These are phyloP conservation scores for Apis laboriosa DNA, from an alignment of 1,140 invertebrate species.

Conservation along the genomic window DNA sequence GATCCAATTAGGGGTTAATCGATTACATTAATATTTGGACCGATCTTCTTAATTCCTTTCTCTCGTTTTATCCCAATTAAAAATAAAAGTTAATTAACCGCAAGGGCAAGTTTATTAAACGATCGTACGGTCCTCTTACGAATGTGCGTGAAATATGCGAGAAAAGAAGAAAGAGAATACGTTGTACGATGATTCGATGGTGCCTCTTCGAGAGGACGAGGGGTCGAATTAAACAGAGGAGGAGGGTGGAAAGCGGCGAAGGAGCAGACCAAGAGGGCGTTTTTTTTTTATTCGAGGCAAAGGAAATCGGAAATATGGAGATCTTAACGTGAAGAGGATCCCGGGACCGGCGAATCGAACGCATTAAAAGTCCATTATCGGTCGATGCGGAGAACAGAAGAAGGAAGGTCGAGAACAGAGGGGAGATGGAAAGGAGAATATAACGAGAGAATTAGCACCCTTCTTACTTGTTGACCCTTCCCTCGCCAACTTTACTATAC, in stretches of 20 bases:
- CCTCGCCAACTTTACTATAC: slow-evolving; percentile 25
- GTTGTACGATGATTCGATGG: too few species aligned
- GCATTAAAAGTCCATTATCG: slow-evolving; percentile 70
- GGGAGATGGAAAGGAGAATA: slow-evolving; percentile 40
- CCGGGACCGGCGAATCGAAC: slow-evolving; percentile 62
- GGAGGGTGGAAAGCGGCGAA: too few species aligned
- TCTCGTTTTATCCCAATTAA: too few species aligned
- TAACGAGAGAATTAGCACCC: slow-evolving; percentile 52
- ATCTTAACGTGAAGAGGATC: slow-evolving; percentile 50
- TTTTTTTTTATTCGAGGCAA: neutral
- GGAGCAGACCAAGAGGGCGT: too few species aligned
- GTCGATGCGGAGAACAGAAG: slow-evolving; percentile 36
- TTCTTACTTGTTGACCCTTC: slow-evolving; percentile 57
- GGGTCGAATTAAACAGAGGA: too few species aligned
- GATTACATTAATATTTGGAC: neutral
- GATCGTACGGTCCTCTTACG: too few species aligned
- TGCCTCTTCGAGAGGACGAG: too few species aligned
- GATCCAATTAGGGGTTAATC: neutral
- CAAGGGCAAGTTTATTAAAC: too few species aligned
- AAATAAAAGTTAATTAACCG: too few species aligned
- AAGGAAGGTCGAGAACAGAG: neutral
- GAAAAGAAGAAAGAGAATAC: too few species aligned
- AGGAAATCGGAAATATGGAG: slow-evolving; percentile 60
- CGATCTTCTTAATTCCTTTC: neutral
- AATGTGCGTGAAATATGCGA: too few species aligned